Base-by-base conservation (phyloP, 2,113 vertebrate genomes). In the Cyanistes caeruleus region DNA sequence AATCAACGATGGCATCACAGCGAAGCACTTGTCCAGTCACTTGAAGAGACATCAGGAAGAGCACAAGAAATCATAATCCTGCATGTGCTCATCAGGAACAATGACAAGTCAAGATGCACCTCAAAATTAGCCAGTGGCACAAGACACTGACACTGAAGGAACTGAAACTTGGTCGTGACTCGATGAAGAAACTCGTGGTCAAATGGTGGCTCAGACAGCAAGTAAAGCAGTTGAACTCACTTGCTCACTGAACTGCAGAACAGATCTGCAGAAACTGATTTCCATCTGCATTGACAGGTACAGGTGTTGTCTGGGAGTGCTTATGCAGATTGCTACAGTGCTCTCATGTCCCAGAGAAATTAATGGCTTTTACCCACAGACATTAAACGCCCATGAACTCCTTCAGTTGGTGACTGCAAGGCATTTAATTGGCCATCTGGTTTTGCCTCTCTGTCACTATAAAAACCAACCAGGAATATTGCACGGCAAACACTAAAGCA, bases 1-100 rank as follows among this genome's bases (percentile, higher is more conserved):
- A 95, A 93, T 99, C 99, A 3, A 99, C 99, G 2, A 99, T 99
- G 48, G 99, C 99, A 24, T 99, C 99, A 35, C 99, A 99, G 44
- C 99, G 99, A 74, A 99, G 97, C 13, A 99, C 98, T 92, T 99
- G 99, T 21, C 99, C 99, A 1, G 99, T 99, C 70, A 98, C 99
- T 99, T 77, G 20, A 83, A 74, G 28, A 83, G 19, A 92, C 19
- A 87, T 7, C 33, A 75, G 22, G 51, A 82, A 82, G 52, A 73
- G 31, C 31, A 83, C 55, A 70, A 20, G 7, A 68, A 80, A 70
- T 90, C 69, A 70, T 39, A 84, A 41, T 51, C 58, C 33, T 62
- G 30, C 7, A 51, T 3, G 3, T 15, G 33, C 20, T 83, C 52
- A 43, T 24, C 30, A 43, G 49, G 10, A 58, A 17, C 44, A 69